A percentile compares a stretch with the other conserved stretches of the same genome.
These are phyloP conservation scores for Micromys minutus DNA, from an alignment of 2,113 vertebrate species.

Conservation along the genomic window DNA sequence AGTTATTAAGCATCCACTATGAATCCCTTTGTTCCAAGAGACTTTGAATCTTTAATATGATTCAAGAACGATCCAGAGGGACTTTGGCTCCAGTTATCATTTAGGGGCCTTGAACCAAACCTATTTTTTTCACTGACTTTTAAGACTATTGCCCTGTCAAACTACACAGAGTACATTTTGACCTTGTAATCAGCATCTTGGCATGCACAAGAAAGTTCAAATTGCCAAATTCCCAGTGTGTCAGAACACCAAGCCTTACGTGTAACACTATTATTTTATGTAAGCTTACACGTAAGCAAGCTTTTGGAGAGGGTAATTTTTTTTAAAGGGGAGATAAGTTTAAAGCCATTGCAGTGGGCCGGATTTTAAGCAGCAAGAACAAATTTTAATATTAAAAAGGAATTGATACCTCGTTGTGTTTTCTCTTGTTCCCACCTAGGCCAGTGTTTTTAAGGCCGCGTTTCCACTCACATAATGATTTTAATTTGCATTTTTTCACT, in stretches of 20 bases:
- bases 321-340: not conserved
- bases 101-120: not conserved
- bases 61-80: not conserved
- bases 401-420: not conserved
- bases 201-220: not conserved
- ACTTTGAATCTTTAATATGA: not conserved
- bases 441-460: not conserved
- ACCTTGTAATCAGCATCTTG: not conserved
- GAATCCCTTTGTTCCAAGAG: not conserved
- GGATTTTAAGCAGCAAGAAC: slow-evolving; percentile 1
- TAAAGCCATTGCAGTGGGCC: not conserved
- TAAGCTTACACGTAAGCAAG: not conserved
- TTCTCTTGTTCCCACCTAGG: not conserved
- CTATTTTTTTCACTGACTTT: not conserved
- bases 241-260: not conserved
- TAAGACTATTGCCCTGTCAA: not conserved
- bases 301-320: not conserved
- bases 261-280: not conserved
- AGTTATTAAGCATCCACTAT: not conserved
- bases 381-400: not conserved
- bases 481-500: not conserved
- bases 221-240: not conserved
- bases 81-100: not conserved
- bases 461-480: not conserved
- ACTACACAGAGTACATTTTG: not conserved